phyloP scores from a whole-genome alignment of 2,888 invertebrate genomes.

The Boloria euphrosyne region DNA sequence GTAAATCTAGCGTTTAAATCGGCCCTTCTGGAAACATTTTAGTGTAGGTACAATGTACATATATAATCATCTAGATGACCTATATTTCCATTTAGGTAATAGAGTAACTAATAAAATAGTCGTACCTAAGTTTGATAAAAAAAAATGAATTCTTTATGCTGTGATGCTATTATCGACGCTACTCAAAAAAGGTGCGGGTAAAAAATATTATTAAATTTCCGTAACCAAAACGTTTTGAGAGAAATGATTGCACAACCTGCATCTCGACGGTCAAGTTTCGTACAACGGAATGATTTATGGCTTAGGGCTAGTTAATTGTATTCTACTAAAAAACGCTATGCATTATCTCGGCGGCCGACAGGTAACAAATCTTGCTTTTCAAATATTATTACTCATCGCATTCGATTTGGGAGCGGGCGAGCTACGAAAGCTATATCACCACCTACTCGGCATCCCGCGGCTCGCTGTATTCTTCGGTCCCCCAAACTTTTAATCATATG shows the following conservation, averaged over 20 bases:
- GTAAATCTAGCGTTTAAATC: slow-evolving; percentile 7
- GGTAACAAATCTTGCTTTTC: slow-evolving; percentile 82
- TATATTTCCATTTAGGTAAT: too few species aligned
- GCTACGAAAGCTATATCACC: slow-evolving; percentile 82
- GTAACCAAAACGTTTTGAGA: slow-evolving; percentile 62
- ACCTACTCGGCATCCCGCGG: slow-evolving; percentile 81
- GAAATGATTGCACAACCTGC: slow-evolving; percentile 77
- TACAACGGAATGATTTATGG: slow-evolving; percentile 71
- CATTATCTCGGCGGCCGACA: slow-evolving; percentile 78
- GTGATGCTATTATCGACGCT: slow-evolving; percentile 61
- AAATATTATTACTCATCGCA: slow-evolving; percentile 82
- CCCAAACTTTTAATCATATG: slow-evolving; percentile 81
- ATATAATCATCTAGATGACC: too few species aligned
- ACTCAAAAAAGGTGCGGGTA: slow-evolving; percentile 56
- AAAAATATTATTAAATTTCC: slow-evolving; percentile 50
- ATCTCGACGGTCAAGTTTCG: slow-evolving; percentile 57
- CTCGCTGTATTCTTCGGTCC: slow-evolving; percentile 73
- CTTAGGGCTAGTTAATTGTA: slow-evolving; percentile 77
- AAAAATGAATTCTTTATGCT: slow-evolving; percentile 24
- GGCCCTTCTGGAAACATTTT: background rate
- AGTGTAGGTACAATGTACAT: too few species aligned
- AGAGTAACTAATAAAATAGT: too few species aligned
- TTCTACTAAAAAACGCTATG: slow-evolving; percentile 73
- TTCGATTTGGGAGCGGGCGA: slow-evolving; percentile 79
- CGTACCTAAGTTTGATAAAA: too few species aligned